Base-by-base conservation (phyloP, 2,113 vertebrate species). In the Echinops telfairi region DNA sequence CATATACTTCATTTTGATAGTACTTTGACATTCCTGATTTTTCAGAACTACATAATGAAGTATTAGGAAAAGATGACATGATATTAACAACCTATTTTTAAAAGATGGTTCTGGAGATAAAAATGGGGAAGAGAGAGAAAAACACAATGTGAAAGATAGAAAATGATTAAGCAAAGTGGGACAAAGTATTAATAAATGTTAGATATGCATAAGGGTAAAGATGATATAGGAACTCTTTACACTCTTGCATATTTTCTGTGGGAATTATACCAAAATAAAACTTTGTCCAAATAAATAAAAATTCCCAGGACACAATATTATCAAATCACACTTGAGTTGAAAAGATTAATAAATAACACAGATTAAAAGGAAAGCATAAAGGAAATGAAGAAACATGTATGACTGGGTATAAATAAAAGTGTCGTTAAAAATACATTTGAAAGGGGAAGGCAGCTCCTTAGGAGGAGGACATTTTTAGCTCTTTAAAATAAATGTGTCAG, bases 261-360 rank as follows among this genome's bases (percentile, higher is more conserved):
- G 75, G 66, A 81, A 38, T n/a, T 36, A 75, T 38, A 53, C 27
- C 64, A 90, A 76, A 87, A 70, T 78, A 70, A 73, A 68, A 58
- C 9, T 53, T 31, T 47, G 68, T 57, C 22, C 31, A 70, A 70
- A n/a, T 40, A 40, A 60, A 53, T 77, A 71, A 92, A 88, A 78
- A 77, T 66, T 80, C 43, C 47, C 70, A 23, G 29, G 43, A 88
- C 23, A 80, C 57, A 86, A 47, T 19, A 43, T 53, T 29, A 79
- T 83, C 73, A 82, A 79, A 62, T 79, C 62, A 71, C 7, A 79
- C 47, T 60, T 66, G 58, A 22, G 31, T 53, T 79, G 53, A 66
- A 53, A 88, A 47, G 31, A 40, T 95, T 87, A 83, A 40, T 93
- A 87, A 82, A 87, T 62, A 76, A n/a, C 84, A 66, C 47, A 19